Base-by-base conservation (phyloP, 2,888 invertebrate species). In the Apamea sordens region DNA sequence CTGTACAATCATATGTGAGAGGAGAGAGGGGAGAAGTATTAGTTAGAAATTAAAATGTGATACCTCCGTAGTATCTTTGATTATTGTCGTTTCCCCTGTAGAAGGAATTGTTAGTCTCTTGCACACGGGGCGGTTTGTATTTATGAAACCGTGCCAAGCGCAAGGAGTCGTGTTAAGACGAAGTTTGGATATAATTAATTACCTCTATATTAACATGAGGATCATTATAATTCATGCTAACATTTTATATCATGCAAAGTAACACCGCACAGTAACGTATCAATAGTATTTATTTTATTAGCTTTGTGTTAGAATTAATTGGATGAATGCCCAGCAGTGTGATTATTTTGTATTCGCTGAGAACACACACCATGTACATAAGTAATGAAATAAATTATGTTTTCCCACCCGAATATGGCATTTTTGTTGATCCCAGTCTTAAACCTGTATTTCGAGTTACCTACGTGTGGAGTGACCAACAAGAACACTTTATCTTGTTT, bases 341-440 rank as follows among this genome's bases (percentile, higher is more conserved):
- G 90, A 91, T 94, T 93, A 93, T 93, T 94, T 94, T 93, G 88
- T 93, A 92, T 92, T 90, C 90, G 94, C 93, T 94, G 90, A 90
- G 88, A 92, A 93, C 93, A 94, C 93, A 93, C 93, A 93, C 91
- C 92, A 95, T 96, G 96, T 96, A 96, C 92, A 95, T 96, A 95
- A 92, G 88, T 93, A 93, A 92, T 92, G 76, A 94, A 96, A 94
- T 96, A 96, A 96, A 95, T 93, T 94, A 93, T 95, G 95, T 95
- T 96, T 95, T 94, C 94, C 94, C 96, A 96, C 95, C 94, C 87
- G 92, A 87, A 65, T 68, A 73, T 61, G 75, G 59, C 77, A 78
- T 84, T 88, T 90, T 78, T 83, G 24, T 83, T 87, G 47, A 41
- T 77, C 64, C 73, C 64, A 61, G 41, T 79, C 65, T 44, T 63